Conservation (phyloP, 2,113 vertebrate genomes). For the Chinchilla lanigera region DNA sequence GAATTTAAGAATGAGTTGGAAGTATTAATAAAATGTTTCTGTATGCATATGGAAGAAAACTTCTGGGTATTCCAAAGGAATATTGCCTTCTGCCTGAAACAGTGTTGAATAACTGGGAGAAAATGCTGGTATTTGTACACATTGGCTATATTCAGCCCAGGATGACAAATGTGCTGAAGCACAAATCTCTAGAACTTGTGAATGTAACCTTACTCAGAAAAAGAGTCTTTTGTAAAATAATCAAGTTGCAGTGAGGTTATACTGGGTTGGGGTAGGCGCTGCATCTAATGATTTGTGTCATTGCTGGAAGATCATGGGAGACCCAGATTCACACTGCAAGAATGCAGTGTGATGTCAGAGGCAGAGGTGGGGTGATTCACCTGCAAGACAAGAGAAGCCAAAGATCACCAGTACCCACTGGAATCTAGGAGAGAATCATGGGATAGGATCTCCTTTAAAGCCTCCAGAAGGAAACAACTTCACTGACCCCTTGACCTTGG, state of each 20-base stretch:
- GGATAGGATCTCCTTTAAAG: neutral
- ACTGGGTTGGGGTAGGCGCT: neutral
- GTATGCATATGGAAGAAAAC: neutral
- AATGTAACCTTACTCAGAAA: neutral
- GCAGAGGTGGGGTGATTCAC: neutral
- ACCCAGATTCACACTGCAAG: neutral
- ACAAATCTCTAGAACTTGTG: neutral
- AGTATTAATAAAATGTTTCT: neutral
- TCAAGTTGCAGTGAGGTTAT: neutral
- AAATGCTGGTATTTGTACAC: neutral
- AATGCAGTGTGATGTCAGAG: neutral
- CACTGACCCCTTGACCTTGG: neutral
- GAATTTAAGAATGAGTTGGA: slow-evolving; percentile 12
- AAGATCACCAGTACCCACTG: neutral
- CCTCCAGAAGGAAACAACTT: neutral
- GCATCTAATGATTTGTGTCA: neutral
- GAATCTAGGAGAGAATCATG: neutral
- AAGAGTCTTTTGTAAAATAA: neutral
- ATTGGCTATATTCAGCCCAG: neutral
- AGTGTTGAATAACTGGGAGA: neutral
- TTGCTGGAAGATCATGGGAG: neutral
- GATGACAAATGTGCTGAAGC: neutral
- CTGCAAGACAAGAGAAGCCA: neutral
- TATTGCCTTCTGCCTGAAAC: neutral
- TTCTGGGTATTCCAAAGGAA: neutral